Conservation (phyloP, 2,113 vertebrate species). For the Charadrius vociferus region DNA sequence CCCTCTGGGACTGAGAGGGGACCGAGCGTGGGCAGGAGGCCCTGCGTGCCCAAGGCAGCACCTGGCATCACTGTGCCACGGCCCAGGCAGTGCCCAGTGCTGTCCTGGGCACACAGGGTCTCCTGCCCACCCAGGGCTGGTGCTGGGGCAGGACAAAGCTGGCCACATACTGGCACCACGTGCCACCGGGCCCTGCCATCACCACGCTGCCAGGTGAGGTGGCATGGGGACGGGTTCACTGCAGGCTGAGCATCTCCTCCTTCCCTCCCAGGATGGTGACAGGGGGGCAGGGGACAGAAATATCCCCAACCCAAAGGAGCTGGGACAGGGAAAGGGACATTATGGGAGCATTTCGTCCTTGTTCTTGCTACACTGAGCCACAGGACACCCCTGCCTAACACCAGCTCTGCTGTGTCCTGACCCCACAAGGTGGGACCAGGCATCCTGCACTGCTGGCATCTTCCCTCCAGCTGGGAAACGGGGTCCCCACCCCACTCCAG, state of each 20-base stretch:
- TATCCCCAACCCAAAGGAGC: neutral
- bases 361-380: rapidly evolving
- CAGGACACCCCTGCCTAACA: neutral
- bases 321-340: neutral
- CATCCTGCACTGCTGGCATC: rapidly evolving
- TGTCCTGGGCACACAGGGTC: neutral
- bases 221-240: neutral
- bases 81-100: neutral
- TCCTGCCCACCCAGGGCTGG: rapidly evolving
- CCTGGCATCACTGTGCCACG: rapidly evolving
- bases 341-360: rapidly evolving
- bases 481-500: rapidly evolving
- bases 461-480: rapidly evolving
- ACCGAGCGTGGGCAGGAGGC: neutral
- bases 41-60: neutral
- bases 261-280: neutral
- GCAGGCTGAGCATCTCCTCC: neutral
- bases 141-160: neutral
- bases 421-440: neutral
- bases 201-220: rapidly evolving
- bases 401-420: rapidly evolving
- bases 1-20: neutral
- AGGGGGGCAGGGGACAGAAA: neutral
- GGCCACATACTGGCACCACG: neutral
- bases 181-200: neutral